These are phyloP conservation scores for Drosophila kambysellisi DNA, from an alignment of 2,888 invertebrate genomes.

Conservation along the genomic window DNA sequence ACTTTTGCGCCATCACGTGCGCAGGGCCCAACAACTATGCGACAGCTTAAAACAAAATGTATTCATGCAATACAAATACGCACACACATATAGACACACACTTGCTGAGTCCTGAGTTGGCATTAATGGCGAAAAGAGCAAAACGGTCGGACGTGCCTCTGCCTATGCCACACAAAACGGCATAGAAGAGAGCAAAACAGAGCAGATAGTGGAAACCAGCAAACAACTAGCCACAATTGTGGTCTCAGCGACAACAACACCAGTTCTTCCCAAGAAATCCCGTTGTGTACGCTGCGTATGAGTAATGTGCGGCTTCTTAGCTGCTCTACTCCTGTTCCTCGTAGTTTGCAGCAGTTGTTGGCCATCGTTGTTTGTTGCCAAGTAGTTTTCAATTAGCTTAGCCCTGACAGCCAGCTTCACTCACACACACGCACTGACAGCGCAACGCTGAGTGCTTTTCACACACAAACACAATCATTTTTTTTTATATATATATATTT, in stretches of 20 bases:
- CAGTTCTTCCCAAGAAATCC: constrained; percentile 10
- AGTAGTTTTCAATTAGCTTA: constrained; percentile 77
- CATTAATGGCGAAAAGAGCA: constrained; percentile 71
- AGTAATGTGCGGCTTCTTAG: constrained; percentile 73
- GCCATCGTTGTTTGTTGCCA: constrained; percentile 36
- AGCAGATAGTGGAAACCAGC: constrained; percentile 23
- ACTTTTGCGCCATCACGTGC: constrained; percentile 54
- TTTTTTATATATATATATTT: constrained; percentile 1
- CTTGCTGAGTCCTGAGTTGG: constrained; percentile 59
- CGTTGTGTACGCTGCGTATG: constrained; percentile 65
- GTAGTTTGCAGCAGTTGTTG: constrained; percentile 35
- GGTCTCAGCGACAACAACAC: constrained; percentile 22
- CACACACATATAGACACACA: not conserved
- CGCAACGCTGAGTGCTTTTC: constrained; percentile 56
- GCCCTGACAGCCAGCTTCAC: constrained; percentile 46
- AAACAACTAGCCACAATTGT: constrained; percentile 46
- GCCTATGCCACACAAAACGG: constrained; percentile 42
- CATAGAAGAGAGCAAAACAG: constrained; percentile 4
- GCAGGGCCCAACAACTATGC: constrained; percentile 44
- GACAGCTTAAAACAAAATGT: constrained; percentile 70
- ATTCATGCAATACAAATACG: constrained; percentile 59
- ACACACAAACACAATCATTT: not conserved
- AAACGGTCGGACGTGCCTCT: constrained; percentile 71
- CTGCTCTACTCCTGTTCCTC: constrained; percentile 43
- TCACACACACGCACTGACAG: constrained; percentile 8